Percentiles rank a stretch among this genome's conserved stretches.
These are phyloP conservation scores for Eulemur mongoz DNA, from an alignment of 2,797 vertebrate species.

Conservation along the genomic window DNA sequence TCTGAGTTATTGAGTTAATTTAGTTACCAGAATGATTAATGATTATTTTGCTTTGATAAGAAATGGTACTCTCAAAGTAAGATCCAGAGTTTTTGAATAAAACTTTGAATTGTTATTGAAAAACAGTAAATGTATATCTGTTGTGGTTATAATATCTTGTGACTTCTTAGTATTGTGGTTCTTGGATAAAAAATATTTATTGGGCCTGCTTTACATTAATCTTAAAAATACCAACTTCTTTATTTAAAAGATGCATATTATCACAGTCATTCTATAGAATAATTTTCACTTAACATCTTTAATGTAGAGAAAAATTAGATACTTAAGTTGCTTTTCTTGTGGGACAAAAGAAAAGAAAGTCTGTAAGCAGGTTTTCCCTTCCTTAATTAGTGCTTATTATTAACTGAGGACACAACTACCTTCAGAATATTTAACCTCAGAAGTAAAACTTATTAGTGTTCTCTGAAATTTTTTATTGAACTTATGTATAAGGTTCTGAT, in stretches of 20 bases:
- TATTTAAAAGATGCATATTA: conserved; percentile 23
- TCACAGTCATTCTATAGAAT: conserved; percentile 9
- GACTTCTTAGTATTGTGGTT: neutral
- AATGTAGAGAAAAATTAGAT: conserved; percentile 13
- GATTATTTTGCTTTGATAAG: conserved; percentile 2
- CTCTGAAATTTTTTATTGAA: neutral
- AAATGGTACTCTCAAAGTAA: conserved; percentile 8
- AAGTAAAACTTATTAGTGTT: neutral
- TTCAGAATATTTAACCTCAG: neutral
- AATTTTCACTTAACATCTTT: conserved; percentile 48
- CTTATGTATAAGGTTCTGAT: neutral
- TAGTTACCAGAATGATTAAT: conserved; percentile 21
- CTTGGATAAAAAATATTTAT: conserved; percentile 27
- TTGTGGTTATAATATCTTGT: neutral
- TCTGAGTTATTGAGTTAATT: conserved; percentile 42
- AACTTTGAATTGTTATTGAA: conserved; percentile 38
- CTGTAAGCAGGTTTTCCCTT: neutral
- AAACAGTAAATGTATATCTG: neutral
- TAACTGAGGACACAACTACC: neutral
- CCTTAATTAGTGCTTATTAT: neutral
- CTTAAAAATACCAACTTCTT: conserved; percentile 39
- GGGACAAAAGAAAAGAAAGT: neutral
- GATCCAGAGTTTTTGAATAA: conserved; percentile 14
- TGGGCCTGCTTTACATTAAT: conserved; percentile 19
- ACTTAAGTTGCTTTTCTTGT: neutral